Base-by-base conservation (phyloP, 2,797 vertebrate genomes). In the Cirrhinus molitorella region DNA sequence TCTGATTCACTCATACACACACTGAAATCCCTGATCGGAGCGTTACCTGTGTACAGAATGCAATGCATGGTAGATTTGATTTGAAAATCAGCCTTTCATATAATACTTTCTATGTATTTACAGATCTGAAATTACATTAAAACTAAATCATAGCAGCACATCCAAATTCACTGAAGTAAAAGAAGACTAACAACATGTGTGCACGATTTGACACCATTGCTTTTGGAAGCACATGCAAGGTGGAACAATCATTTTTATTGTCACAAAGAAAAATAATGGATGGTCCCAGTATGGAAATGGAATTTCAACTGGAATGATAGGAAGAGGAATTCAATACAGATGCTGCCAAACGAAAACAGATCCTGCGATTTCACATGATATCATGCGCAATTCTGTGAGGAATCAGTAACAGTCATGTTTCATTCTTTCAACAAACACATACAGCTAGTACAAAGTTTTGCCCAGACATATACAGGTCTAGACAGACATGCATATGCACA, bases 1-100 rank as follows among this genome's bases (percentile, higher is more conserved):
- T 49, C 53, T 40, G 53, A 87, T n/a, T 78, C 40, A 43, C 34
- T 37, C 37, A 72, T 25, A 21, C 37, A 80, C 12, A 59, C 49
- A 80, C 43, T 43, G n/a, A 34, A 37, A 53, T 73, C 28, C 51
- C 47, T 40, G 7, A 57, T 7, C 31, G 40, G 21, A 23, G 28
- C 7, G 1, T 73, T 53, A n/a, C 47, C 28, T 53, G 19, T 67
- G 11, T 40, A 25, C 40, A 47, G 13, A 68, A 68, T 9, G 5
- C 7, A 68, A 55, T 40, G 51, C 72, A 57, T 40, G 51, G 25
- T 16, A 21, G 49, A 73, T n/a, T n/a, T 4, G 12, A 37, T 74
- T 53, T n/a, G n/a, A 37, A 21, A 6, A 73, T 55, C 11, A 34
- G 51, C 19, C 11, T 53, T 66, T 73, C 28, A 16, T 7, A 28